Conservation (phyloP, 1,140 invertebrate species). For the Aphelenchoides besseyi region DNA sequence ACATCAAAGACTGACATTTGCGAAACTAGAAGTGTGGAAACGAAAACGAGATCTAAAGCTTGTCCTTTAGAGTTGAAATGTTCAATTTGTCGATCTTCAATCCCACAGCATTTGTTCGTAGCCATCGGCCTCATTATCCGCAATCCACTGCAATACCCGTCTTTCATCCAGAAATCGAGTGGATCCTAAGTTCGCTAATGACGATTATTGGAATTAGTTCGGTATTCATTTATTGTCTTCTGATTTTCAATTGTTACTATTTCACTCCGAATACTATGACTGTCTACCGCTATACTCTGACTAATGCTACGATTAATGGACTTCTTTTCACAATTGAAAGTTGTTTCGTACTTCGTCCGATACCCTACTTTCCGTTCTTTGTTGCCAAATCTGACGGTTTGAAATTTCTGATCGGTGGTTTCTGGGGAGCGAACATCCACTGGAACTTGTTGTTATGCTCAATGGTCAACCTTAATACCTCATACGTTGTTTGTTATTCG, state of each 20-base stretch:
- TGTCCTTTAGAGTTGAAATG: no score
- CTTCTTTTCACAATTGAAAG: background rate
- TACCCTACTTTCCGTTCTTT: constrained; percentile 7
- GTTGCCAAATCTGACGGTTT: background rate
- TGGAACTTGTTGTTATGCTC: background rate
- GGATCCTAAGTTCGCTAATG: background rate
- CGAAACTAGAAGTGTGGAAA: no score
- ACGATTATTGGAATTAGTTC: background rate
- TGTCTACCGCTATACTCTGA: background rate
- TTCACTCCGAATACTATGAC: background rate
- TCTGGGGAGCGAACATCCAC: background rate
- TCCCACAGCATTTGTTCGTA: no score
- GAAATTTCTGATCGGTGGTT: background rate
- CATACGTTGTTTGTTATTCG: background rate
- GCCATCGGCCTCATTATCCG: background rate
- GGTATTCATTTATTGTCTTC: background rate
- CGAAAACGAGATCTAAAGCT: no score
- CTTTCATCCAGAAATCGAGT: background rate
- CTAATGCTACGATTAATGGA: background rate
- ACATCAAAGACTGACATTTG: no score
- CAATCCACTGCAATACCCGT: background rate
- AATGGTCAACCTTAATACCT: constrained; percentile 2
- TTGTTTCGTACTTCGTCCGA: constrained; percentile 2
- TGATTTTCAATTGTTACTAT: background rate
- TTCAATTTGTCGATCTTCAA: no score